Conservation (phyloP, 2,113 vertebrate species). For the Perognathus longimembris region DNA sequence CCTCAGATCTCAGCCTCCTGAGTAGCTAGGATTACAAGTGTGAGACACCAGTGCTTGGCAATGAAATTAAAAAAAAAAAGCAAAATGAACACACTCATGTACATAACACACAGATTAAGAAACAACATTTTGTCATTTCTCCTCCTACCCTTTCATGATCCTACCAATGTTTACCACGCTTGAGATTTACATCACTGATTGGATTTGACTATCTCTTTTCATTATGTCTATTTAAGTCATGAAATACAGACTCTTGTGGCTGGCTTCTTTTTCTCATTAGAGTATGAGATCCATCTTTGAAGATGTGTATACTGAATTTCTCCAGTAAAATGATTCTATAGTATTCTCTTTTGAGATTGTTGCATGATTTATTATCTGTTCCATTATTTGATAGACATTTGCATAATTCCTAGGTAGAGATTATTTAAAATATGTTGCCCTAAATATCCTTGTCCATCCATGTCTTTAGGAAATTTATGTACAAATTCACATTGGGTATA, state of each 20-base stretch:
- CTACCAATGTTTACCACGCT: background rate
- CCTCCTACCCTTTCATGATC: background rate
- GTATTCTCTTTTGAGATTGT: background rate
- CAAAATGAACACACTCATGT: background rate
- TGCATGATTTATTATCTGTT: background rate
- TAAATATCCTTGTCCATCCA: background rate
- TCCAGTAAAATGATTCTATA: background rate
- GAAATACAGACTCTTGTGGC: no score
- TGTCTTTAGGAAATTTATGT: background rate
- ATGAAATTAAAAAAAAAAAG: background rate
- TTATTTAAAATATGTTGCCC: conserved; percentile 26
- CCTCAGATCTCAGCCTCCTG: no score
- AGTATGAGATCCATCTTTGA: background rate
- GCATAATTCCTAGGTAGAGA: background rate
- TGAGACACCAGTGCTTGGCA: no score
- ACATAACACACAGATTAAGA: background rate
- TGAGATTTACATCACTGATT: background rate
- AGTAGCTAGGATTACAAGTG: no score
- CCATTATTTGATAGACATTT: background rate
- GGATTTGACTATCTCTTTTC: background rate
- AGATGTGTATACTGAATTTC: background rate
- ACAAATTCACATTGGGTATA: background rate
- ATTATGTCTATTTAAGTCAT: background rate
- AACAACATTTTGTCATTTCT: background rate
- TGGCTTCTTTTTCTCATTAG: background rate